phyloP scores from a whole-genome alignment of 2,888 invertebrate genomes.

The Ectobius pallidus region DNA sequence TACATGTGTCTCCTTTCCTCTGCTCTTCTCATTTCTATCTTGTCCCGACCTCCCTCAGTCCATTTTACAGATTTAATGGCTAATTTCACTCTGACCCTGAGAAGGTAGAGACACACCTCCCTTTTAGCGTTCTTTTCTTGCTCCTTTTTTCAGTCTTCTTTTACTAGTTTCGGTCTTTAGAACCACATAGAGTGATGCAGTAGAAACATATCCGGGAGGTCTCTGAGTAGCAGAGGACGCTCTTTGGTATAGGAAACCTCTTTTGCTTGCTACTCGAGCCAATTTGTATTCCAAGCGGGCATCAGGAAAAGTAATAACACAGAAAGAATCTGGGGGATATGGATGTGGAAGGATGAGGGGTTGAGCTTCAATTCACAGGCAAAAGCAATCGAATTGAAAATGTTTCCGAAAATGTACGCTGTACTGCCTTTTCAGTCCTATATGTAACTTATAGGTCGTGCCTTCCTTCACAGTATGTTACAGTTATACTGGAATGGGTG shows the following conservation, averaged over 20 bases:
- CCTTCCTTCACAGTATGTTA: neutral
- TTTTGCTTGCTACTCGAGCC: slow-evolving; percentile 26
- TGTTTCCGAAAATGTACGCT: neutral
- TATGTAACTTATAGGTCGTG: no score
- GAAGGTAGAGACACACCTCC: slow-evolving; percentile 41
- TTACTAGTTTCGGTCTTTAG: slow-evolving; percentile 21
- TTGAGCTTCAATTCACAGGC: slow-evolving; percentile 8
- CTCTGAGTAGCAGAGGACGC: neutral
- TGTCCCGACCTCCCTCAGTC: slow-evolving; percentile 33
- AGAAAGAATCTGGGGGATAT: slow-evolving; percentile 3
- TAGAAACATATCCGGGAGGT: slow-evolving; percentile 13
- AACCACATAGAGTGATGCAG: slow-evolving; percentile 1
- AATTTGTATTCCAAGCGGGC: slow-evolving; percentile 33
- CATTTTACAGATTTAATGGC: slow-evolving; percentile 45
- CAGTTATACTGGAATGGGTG: neutral
- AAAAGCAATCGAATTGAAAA: slow-evolving; percentile 22
- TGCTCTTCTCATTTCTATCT: slow-evolving; percentile 15
- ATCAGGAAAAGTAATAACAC: slow-evolving; percentile 20
- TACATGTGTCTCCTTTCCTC: slow-evolving; percentile 11
- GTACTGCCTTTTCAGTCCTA: no score
- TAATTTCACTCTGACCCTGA: slow-evolving; percentile 45
- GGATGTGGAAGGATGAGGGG: neutral
- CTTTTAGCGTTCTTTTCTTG: slow-evolving; percentile 38
- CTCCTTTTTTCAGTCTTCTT: slow-evolving; percentile 4
- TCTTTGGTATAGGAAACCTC: neutral